Percentiles rank a stretch among this genome's conserved stretches.
phyloP scores from a whole-genome alignment of 2,888 invertebrate genomes.

The Spilarctia lutea region DNA sequence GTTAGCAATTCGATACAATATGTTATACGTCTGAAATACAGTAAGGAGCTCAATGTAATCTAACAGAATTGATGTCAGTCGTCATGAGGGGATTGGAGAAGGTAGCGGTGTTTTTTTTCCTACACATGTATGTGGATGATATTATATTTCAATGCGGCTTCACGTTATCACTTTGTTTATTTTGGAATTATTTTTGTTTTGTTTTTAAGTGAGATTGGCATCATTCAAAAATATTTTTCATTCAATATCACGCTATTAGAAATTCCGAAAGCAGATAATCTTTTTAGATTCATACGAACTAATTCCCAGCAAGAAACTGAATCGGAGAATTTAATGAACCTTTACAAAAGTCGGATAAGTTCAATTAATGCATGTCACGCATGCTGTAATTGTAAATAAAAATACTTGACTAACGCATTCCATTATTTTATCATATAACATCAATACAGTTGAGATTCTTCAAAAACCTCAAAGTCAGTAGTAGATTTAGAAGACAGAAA shows the following conservation, averaged over 20 bases:
- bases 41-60: conserved; percentile 31
- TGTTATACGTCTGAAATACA: conserved; percentile 51
- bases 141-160: conserved; percentile 2
- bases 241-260: too few species aligned
- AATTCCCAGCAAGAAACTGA: too few species aligned
- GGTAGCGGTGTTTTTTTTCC: conserved; percentile 5
- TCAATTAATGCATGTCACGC: too few species aligned
- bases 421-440: too few species aligned
- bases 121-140: neutral
- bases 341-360: too few species aligned
- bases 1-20: conserved; percentile 58
- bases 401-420: too few species aligned
- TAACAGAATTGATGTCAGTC: conserved; percentile 26
- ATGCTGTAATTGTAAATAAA: too few species aligned
- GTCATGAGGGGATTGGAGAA: conserved; percentile 15
- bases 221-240: too few species aligned
- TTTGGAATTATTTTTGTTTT: neutral
- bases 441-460: too few species aligned
- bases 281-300: too few species aligned
- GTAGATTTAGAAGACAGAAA: neutral
- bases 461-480: too few species aligned
- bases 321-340: too few species aligned
- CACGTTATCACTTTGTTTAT: neutral
- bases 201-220: neutral
- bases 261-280: fast-evolving